These are phyloP conservation scores for Paedocypris micromegethes DNA, from an alignment of 2,797 vertebrate species.

Conservation along the genomic window DNA sequence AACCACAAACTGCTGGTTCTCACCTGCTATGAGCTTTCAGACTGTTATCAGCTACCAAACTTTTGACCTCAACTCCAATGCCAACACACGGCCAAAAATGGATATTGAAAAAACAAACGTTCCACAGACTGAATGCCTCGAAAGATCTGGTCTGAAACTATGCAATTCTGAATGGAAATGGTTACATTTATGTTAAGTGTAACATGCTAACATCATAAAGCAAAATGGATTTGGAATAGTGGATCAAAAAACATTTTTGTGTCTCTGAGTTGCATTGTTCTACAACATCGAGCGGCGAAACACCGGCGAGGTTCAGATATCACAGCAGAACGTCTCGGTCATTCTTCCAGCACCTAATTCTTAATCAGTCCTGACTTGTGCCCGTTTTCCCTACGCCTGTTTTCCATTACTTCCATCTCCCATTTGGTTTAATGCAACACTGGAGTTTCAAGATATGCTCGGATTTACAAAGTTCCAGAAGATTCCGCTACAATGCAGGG, in stretches of 20 bases:
- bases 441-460: neutral
- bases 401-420: slow-evolving; percentile 20
- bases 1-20: neutral
- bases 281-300: slow-evolving; percentile 10
- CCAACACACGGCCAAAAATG: slow-evolving; percentile 1
- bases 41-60: slow-evolving; percentile 16
- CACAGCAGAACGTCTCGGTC: slow-evolving; percentile 5
- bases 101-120: slow-evolving; percentile 3
- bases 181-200: too few species aligned
- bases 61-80: slow-evolving; percentile 21
- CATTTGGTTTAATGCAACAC: neutral
- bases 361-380: slow-evolving; percentile 10
- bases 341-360: slow-evolving; percentile 12
- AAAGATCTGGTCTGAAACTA: neutral
- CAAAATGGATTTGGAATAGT: neutral
- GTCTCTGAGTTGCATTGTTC: neutral
- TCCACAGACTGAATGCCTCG: neutral
- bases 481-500: neutral
- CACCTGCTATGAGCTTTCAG: slow-evolving; percentile 11
- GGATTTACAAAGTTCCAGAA: slow-evolving; percentile 14
- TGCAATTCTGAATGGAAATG: too few species aligned
- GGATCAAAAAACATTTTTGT: neutral
- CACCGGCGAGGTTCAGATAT: slow-evolving; percentile 8
- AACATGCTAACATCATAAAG: too few species aligned
- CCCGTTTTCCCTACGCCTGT: slow-evolving; percentile 4